Percentiles rank a stretch among this genome's conserved stretches.
Evolutionary conservation across 2,888 invertebrate genomes (phyloP).

Genomic region (Erebia palarica): DNA sequence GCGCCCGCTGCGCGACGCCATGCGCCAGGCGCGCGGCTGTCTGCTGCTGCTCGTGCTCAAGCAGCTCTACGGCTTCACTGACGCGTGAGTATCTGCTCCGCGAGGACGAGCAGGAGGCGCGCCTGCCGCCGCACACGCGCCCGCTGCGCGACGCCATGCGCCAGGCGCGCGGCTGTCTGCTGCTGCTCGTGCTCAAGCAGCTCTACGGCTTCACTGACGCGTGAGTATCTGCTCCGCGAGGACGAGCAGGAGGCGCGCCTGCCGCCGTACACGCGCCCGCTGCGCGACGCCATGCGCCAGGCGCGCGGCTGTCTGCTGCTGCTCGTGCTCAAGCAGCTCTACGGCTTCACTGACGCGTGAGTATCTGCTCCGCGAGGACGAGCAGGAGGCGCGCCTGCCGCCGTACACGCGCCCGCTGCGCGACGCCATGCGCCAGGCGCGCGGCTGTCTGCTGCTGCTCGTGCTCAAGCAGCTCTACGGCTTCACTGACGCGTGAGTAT

Average conservation of each 20-base stretch:
- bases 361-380: constrained; percentile 68
- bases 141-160: constrained; percentile 94
- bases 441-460: constrained; percentile 96
- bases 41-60: constrained; percentile 95
- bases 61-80: constrained; percentile 98
- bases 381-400: constrained; percentile 89
- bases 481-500: constrained; percentile 92
- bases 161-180: constrained; percentile 96
- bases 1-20: constrained; percentile 91
- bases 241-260: constrained; percentile 89
- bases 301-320: constrained; percentile 98
- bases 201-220: constrained; percentile 98
- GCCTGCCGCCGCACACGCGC: constrained; percentile 91
- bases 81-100: constrained; percentile 83
- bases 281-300: constrained; percentile 94
- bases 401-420: constrained; percentile 90
- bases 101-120: constrained; percentile 85
- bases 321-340: constrained; percentile 96
- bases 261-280: constrained; percentile 89
- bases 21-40: constrained; percentile 97
- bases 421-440: constrained; percentile 95
- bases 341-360: constrained; percentile 96
- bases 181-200: constrained; percentile 96
- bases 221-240: constrained; percentile 60
- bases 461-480: constrained; percentile 98